A percentile compares a stretch with the other conserved stretches of the same genome.
Conservation (phyloP, 2,113 vertebrate species). For the Zapornia atra region DNA sequence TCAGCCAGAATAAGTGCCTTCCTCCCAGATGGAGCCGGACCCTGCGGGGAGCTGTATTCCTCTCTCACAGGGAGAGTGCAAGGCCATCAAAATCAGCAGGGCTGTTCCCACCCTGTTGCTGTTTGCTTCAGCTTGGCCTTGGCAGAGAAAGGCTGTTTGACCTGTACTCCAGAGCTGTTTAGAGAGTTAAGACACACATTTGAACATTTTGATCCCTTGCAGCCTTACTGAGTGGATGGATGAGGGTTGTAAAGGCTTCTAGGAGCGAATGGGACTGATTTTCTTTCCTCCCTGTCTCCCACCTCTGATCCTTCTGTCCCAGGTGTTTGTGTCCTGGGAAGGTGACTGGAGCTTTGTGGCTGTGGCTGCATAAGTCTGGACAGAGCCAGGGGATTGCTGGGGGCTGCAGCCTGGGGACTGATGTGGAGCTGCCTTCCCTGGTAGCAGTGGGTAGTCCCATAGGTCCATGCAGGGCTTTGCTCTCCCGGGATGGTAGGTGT, state of each 20-base stretch:
- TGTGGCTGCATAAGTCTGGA: accelerated
- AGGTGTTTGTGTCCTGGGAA: background rate
- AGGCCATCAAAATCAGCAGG: background rate
- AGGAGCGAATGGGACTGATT: background rate
- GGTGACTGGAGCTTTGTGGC: background rate
- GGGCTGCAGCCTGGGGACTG: background rate
- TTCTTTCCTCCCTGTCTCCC: background rate
- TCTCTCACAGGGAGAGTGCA: background rate
- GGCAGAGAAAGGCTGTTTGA: background rate
- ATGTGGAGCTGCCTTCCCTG: background rate
- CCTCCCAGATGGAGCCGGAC: background rate
- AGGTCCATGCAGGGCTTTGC: background rate
- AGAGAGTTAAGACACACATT: background rate
- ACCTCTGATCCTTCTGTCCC: background rate
- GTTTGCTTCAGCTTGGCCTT: background rate
- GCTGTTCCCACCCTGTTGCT: accelerated
- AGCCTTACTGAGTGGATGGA: background rate
- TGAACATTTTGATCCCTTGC: background rate
- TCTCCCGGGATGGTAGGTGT: background rate
- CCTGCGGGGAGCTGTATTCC: background rate
- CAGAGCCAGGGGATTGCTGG: background rate
- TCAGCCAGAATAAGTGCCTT: background rate
- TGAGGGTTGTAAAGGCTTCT: background rate
- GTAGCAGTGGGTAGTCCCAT: background rate
- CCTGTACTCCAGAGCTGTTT: background rate